These are phyloP conservation scores for Sylvilagus floridanus DNA, from an alignment of 2,797 vertebrate species.

Conservation along the genomic window DNA sequence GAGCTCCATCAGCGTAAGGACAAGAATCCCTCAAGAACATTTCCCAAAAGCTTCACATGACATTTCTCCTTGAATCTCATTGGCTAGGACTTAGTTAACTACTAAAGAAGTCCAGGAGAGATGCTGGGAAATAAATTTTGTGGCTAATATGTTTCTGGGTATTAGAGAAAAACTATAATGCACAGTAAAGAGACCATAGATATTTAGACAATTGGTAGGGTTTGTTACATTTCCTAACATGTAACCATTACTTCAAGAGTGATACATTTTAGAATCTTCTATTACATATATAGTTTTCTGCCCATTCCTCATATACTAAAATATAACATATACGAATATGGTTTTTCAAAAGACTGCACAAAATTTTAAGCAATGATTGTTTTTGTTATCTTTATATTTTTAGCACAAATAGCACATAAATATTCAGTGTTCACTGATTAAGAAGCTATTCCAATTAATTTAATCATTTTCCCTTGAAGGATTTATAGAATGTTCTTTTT, in stretches of 20 bases:
- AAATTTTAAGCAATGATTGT: background rate
- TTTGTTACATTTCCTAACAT: background rate
- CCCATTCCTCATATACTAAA: background rate
- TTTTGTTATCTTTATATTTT: constrained; percentile 49
- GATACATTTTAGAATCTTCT: background rate
- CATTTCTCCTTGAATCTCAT: background rate
- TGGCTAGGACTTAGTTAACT: background rate
- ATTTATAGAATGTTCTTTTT: constrained; percentile 27
- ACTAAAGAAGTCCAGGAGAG: background rate
- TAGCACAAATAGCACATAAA: background rate
- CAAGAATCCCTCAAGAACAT: background rate
- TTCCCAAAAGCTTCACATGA: background rate
- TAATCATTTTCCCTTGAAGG: constrained; percentile 46
- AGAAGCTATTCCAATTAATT: constrained; percentile 8
- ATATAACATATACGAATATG: background rate
- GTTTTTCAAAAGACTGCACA: constrained; percentile 9
- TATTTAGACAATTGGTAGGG: background rate
- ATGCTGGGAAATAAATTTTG: background rate
- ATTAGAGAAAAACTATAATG: background rate
- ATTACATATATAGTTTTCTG: background rate
- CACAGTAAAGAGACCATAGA: background rate
- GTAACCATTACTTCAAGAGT: background rate
- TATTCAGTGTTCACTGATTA: constrained; percentile 24
- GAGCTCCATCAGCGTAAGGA: background rate
- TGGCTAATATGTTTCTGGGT: background rate